Conservation (phyloP, 1,140 invertebrate species). For the Colletes latitarsis region DNA sequence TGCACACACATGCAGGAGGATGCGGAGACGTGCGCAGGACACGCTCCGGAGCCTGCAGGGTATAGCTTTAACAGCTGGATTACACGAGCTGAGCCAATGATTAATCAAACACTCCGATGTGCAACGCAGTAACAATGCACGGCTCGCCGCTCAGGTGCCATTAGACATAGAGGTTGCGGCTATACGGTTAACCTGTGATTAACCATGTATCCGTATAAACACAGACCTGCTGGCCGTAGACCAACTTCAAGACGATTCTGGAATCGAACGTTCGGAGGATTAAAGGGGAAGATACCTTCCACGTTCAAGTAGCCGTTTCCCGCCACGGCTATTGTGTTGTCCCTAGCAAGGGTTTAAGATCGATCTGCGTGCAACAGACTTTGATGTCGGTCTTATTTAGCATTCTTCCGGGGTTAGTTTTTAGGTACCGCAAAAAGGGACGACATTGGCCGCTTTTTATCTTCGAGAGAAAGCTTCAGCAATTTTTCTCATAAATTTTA, state of each 20-base stretch:
- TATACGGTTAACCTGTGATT: constrained; percentile 67
- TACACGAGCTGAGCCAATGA: constrained; percentile 68
- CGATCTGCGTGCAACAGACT: background rate
- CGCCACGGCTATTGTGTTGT: background rate
- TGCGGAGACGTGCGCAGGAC: background rate
- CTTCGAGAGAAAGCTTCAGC: too few species aligned
- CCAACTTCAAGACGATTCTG: constrained; percentile 57
- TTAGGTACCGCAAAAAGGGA: background rate
- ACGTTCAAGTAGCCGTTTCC: background rate
- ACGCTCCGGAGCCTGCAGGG: constrained; percentile 35
- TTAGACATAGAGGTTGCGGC: constrained; percentile 66
- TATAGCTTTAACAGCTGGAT: constrained; percentile 67
- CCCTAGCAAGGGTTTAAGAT: background rate
- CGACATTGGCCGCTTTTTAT: too few species aligned
- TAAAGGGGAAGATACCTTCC: constrained; percentile 31
- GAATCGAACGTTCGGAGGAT: constrained; percentile 42
- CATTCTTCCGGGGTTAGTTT: constrained; percentile 1
- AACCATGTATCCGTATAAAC: constrained; percentile 67
- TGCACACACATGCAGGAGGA: background rate
- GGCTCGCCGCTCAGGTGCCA: constrained; percentile 62
- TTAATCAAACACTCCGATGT: constrained; percentile 71
- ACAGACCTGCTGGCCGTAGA: constrained; percentile 35
- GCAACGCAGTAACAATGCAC: constrained; percentile 68
- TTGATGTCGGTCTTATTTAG: background rate
- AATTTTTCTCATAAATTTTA: too few species aligned